These are phyloP conservation scores for Anoplophora glabripennis DNA, from an alignment of 1,140 invertebrate species.

Conservation along the genomic window DNA sequence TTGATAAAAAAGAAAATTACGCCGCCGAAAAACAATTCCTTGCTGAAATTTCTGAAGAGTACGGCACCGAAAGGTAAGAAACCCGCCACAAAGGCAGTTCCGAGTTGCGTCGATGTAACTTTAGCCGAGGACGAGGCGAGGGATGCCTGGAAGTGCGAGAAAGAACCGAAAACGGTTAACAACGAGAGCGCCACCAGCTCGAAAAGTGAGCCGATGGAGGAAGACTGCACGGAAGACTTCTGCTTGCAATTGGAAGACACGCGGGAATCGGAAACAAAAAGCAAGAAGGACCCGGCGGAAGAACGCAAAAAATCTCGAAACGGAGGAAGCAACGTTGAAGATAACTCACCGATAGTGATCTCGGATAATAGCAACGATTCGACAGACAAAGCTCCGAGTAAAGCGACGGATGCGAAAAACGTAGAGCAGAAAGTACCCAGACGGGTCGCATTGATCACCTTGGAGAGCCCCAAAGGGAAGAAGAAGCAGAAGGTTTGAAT, in stretches of 20 bases:
- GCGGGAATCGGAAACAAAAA: conserved; percentile 29
- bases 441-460: conserved; percentile 67
- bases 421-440: conserved; percentile 55
- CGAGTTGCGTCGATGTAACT: conserved; percentile 1
- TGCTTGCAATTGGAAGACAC: conserved; percentile 64
- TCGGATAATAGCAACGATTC: conserved; percentile 2
- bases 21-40: conserved; percentile 22
- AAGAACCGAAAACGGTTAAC: too few relatives aligned
- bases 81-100: not conserved
- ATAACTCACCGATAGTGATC: conserved; percentile 4
- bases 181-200: conserved; percentile 40
- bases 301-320: conserved; percentile 25
- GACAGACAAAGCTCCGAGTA: conserved; percentile 5
- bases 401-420: not conserved
- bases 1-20: conserved; percentile 12
- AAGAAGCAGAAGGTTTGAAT: conserved; percentile 3
- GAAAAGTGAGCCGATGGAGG: conserved; percentile 17
- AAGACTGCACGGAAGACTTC: conserved; percentile 62
- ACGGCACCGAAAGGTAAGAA: conserved; percentile 12
- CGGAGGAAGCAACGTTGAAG: conserved; percentile 5
- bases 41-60: conserved; percentile 28
- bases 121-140: conserved; percentile 41
- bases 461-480: conserved; percentile 67
- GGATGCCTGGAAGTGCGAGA: conserved; percentile 38
- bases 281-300: conserved; percentile 8